Base-by-base conservation (phyloP, 2,888 invertebrate species). In the Drosophila paranaensis region DNA sequence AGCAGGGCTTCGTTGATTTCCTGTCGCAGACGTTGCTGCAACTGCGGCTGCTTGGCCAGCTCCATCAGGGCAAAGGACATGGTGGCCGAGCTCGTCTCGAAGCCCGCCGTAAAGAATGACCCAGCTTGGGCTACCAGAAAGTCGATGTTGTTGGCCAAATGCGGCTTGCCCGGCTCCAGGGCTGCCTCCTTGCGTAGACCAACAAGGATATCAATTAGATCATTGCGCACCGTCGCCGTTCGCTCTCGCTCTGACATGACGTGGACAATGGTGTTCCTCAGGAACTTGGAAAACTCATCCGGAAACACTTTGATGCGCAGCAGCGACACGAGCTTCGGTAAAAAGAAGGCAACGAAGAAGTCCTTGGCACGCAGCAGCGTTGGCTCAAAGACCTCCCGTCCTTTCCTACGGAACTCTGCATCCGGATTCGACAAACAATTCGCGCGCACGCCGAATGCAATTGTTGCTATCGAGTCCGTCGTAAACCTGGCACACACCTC, bases 161-260 rank as follows among this genome's bases (percentile, higher is more conserved):
- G 77, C 0, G 81, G 79, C 11, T 76, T 72, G 2, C 74, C 57
- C 0, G 78, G 65, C 6, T 85, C 78, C 16, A 58, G 40, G 13
- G 71, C 75, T 0, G 81, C 80, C 51, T 91, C 90, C 55, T 92
- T 89, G 37, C 91, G 93, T 6, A 94, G 67, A 2, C 92, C 91
- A 40, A 94, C 87, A 13, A 94, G 79, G 6, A 93, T 77, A 75
- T 94, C 94, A 46, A 94, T 92, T 1, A 94, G 91, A 81, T 94
- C 94, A 57, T 93, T 92, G 11, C 94, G 90, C 10, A 88, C 88
- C 0, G 75, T 57, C 5, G 92, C 93, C 6, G 90, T 91, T 13
- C 91, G 81, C 60, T 93, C 91, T 3, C 94, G 90, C 13, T 93
- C 90, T 0, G 82, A 57, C 50, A 94, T 93, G 0, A 93, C 93